Evolutionary conservation across 2,113 vertebrate genomes (phyloP), one percentile per base, ranked within the genome.

Genomic region (Pygoscelis adeliae): DNA sequence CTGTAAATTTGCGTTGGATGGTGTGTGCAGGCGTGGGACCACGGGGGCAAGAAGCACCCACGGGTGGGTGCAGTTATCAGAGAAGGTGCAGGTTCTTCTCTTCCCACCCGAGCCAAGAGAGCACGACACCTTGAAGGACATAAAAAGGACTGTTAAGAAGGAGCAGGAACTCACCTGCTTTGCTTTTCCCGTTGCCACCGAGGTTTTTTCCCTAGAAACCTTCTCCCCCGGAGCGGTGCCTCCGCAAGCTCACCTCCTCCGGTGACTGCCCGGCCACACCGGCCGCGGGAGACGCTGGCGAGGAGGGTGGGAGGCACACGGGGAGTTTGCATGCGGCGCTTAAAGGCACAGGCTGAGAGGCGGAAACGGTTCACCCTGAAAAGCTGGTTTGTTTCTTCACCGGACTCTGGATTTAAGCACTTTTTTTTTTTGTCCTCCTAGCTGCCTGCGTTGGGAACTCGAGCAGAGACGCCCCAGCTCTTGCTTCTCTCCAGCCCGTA

Each of bases 271-370:
- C 73, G 11, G 76, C 38, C 30, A 5, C 27, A 1, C 9, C n/a
- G 53, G 12, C 71, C 5, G 23, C 30, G 46, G 76, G 69, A 44
- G 32, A 14, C 11, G 61, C 47, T 19, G 53, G 7, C 7, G 79
- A 11, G 11, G 36, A 3, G 53, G 17, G 36, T 8, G 78, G 79
- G 82, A 38, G 85, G 82, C 70, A 19, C 73, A 17, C 47, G 42
- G 79, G 70, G 34, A 19, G 10, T 9, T 78, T 32, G 53, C 56
- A 17, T 21, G 22, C 52, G 18, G 38, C 36, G 71, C 83, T 96
- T 94, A 95, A 96, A 96, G 95, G 95, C 85, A 7, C 94, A 93
- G 96, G 34, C 88, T 29, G 81, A 34, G 87, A 20, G 3, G 20
- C 61, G 34, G 36, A 32, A 44, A 10, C 4, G 11, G 9, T 3